Evolutionary conservation across 2,888 invertebrate genomes (phyloP), one percentile per base, ranked within the genome.

Genomic region (Ellobium chinense): DNA sequence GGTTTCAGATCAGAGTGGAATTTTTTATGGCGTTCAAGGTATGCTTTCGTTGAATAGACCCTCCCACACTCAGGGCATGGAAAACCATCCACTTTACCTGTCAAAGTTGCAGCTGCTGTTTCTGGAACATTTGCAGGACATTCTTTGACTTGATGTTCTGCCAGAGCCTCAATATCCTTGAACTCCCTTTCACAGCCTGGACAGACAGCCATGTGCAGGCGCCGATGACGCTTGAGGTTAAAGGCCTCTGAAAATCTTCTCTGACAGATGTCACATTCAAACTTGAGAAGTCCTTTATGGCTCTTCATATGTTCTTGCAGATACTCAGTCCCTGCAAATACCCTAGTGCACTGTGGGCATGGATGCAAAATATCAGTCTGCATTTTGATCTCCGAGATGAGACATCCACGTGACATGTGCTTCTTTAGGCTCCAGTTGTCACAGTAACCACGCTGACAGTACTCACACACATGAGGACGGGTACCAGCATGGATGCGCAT

Each of bases 341-440:
- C 74, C 36, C 69, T 65, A 1, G 37, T 68, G 58, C 80, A 80
- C 66, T 80, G 72, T 1, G 60, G 39, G 29, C 80, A 80, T 4
- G 80, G 74, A 21, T 68, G 60, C 21, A 80, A 27, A 36, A 60
- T 68, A n/a, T 74, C 68, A 14, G 58, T 18, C 21, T 74, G 68
- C 0, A 80, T 75, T 68, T 69, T 54, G 34, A 80, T 12, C 31
- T 80, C 80, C 9, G 58, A n/a, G 36, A 73, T 34, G 18, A 75
- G 12, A 24, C 80, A 80, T 12, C 80, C 80, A n/a, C 68, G 29
- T 14, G 66, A 58, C 39, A 66, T 66, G 68, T 80, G 80, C 27
- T 80, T 80, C 36, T 58, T 74, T 37, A 80, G 46, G 29, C 80
- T 80, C 80, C 80, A 80, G 46, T 68, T 75, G 56, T 80, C 80